A percentile compares a stretch with the other conserved stretches of the same genome.
These are phyloP conservation scores for Stenopsyche tienmushanensis DNA, from an alignment of 1,140 invertebrate species.

Conservation along the genomic window DNA sequence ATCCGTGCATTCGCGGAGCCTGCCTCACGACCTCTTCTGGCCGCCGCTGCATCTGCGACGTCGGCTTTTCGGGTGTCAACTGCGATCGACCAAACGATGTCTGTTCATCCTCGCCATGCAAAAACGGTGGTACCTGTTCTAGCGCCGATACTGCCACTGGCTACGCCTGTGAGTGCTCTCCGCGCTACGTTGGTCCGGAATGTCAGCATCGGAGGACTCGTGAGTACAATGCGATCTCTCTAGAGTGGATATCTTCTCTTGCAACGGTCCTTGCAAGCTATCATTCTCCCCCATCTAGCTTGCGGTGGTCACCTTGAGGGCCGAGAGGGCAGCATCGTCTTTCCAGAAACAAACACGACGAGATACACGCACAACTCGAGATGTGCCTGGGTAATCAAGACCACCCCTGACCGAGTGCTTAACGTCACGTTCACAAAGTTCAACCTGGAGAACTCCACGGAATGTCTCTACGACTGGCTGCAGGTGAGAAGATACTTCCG, in stretches of 20 bases:
- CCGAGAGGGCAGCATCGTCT: conserved; percentile 62
- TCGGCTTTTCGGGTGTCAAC: conserved; percentile 62
- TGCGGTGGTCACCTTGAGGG: conserved; percentile 67
- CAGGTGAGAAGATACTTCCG: conserved; percentile 53
- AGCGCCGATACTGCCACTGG: conserved; percentile 46
- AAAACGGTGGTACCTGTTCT: conserved; percentile 79
- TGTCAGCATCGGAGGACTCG: conserved; percentile 14
- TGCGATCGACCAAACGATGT: conserved; percentile 61
- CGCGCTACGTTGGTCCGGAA: conserved; percentile 46
- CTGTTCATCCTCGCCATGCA: conserved; percentile 75
- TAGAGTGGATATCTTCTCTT: no score
- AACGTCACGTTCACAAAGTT: conserved; percentile 78
- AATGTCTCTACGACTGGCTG: conserved; percentile 69
- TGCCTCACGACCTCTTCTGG: conserved; percentile 54
- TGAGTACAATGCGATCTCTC: conserved; percentile 10
- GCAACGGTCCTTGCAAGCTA: neutral
- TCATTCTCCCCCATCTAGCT: conserved; percentile 46
- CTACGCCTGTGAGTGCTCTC: conserved; percentile 62
- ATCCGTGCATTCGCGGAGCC: conserved; percentile 70
- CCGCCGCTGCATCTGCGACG: conserved; percentile 61
- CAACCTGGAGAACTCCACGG: conserved; percentile 63
- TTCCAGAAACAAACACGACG: conserved; percentile 61
- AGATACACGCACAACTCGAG: conserved; percentile 65
- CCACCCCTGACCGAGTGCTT: conserved; percentile 65
- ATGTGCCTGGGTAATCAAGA: conserved; percentile 80